Percentiles rank a stretch among this genome's conserved stretches.
Evolutionary conservation across 1,140 invertebrate genomes (phyloP).

Genomic region (Lepeophtheirus salmonis): DNA sequence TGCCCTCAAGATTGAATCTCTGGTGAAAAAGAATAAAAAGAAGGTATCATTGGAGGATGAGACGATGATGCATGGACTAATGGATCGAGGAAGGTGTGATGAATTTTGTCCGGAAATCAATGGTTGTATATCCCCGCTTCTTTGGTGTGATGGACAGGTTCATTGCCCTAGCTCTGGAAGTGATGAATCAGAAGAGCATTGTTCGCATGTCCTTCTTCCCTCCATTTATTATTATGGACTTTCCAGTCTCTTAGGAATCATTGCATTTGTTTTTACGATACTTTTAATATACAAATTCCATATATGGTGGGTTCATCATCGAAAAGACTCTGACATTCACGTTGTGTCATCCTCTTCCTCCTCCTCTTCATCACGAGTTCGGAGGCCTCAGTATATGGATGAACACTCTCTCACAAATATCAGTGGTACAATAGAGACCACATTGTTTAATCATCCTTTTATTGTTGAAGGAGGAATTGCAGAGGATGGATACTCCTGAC

Average conservation of each 20-base stretch:
- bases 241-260: not conserved
- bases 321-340: not conserved
- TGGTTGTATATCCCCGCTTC: constrained; percentile 36
- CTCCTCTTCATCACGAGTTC: not conserved
- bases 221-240: not conserved
- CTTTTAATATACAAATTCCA: not conserved
- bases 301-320: not conserved
- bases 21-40: too few relatives aligned
- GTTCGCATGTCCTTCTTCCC: not conserved
- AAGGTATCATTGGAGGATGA: too few relatives aligned
- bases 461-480: not conserved
- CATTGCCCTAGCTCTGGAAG: constrained; percentile 25
- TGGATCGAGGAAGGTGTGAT: too few relatives aligned
- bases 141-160: constrained; percentile 31
- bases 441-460: not conserved
- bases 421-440: not conserved
- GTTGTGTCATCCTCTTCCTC: not conserved
- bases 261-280: not conserved
- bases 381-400: not conserved
- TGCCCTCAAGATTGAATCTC: not conserved
- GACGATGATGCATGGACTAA: too few relatives aligned
- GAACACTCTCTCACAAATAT: not conserved
- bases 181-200: constrained; percentile 23
- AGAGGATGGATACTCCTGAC: not conserved
- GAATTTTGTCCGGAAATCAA: constrained; percentile 26